Conservation (phyloP, 2,797 vertebrate genomes). For the Diplodus sargus region DNA sequence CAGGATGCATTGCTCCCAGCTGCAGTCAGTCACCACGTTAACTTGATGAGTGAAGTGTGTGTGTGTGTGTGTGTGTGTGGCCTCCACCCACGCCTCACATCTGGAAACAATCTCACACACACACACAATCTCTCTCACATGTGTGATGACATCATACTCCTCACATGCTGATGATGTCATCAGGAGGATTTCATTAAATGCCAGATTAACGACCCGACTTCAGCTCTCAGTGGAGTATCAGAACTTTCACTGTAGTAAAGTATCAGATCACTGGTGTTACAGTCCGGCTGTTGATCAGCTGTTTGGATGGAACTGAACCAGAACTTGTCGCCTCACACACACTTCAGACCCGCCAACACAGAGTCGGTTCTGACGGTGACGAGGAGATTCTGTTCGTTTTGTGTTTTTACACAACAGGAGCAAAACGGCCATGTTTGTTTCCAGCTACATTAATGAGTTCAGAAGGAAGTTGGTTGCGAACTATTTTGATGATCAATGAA, state of each 20-base stretch:
- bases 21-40: background rate
- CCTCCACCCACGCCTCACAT: constrained; percentile 41
- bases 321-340: no score
- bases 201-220: background rate
- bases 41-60: background rate
- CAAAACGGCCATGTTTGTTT: no score
- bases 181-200: background rate
- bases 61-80: constrained; percentile 11
- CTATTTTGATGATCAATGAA: no score
- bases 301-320: no score
- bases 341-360: no score
- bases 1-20: background rate
- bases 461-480: no score
- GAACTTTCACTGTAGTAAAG: background rate
- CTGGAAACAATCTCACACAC: constrained; percentile 51
- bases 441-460: no score
- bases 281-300: no score
- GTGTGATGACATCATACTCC: constrained; percentile 50
- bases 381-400: no score
- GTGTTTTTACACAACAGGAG: no score
- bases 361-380: no score
- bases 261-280: no score
- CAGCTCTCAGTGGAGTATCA: background rate
- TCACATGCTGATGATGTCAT: constrained; percentile 25
- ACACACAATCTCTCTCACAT: background rate